Percentiles rank a stretch among this genome's conserved stretches.
phyloP scores from a whole-genome alignment of 2,888 invertebrate genomes.

The Leptinotarsa tumamoca region DNA sequence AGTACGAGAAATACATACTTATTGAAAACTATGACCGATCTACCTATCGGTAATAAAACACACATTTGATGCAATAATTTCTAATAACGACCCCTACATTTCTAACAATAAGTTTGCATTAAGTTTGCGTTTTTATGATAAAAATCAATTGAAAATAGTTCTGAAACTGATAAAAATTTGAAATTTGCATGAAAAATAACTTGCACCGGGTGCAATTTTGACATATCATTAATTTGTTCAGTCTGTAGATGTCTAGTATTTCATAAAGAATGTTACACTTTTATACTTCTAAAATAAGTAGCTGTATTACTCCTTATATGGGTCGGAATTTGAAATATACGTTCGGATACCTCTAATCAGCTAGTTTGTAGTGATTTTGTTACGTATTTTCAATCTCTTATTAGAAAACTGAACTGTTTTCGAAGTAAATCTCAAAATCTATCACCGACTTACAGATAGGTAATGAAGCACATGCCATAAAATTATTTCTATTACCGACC shows the following conservation, averaged over 20 bases:
- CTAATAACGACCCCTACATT: not conserved
- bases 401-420: not conserved
- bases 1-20: not conserved
- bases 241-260: too few species aligned
- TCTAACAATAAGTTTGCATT: constrained; percentile 1
- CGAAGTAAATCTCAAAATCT: constrained; percentile 21
- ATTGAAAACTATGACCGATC: not conserved
- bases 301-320: constrained; percentile 2
- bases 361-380: constrained; percentile 11
- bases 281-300: constrained; percentile 1
- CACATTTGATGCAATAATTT: constrained; percentile 2
- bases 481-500: constrained; percentile 3
- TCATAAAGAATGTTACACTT: not conserved
- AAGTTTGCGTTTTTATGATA: not conserved
- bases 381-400: not conserved
- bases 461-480: constrained; percentile 20
- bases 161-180: not conserved
- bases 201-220: not conserved
- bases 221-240: not conserved
- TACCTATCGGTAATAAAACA: constrained; percentile 6
- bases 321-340: constrained; percentile 21
- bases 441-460: constrained; percentile 20
- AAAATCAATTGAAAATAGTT: not conserved
- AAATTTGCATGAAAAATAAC: not conserved
- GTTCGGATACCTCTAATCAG: constrained; percentile 10